phyloP scores from a whole-genome alignment of 2,888 invertebrate species.

The Blomia tropicalis region DNA sequence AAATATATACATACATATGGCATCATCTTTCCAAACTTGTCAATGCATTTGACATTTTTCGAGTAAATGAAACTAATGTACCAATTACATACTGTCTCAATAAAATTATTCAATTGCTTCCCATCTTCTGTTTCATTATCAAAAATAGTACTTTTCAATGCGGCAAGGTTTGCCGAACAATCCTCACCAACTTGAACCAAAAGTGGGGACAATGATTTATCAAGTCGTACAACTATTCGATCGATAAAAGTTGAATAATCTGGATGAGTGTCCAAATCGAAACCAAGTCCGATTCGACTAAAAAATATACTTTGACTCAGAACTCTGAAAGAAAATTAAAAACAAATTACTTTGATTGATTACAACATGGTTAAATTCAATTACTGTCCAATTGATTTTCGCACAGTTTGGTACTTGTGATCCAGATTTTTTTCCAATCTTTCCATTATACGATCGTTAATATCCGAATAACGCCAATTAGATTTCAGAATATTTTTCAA shows the following conservation, averaged over 20 bases:
- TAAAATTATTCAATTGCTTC: background rate
- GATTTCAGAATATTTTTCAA: background rate
- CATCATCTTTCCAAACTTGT: background rate
- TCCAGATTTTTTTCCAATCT: constrained; percentile 45
- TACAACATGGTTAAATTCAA: too few relatives aligned
- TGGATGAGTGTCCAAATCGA: background rate
- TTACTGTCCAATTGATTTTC: constrained; percentile 58
- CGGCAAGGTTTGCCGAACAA: background rate
- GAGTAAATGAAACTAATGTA: background rate
- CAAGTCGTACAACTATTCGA: background rate
- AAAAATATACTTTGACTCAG: background rate
- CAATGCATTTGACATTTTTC: background rate
- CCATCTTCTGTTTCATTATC: background rate
- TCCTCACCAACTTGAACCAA: background rate
- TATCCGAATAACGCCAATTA: constrained; percentile 53
- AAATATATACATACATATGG: too few relatives aligned
- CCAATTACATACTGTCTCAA: background rate
- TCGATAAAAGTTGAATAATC: background rate
- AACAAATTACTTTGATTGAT: background rate
- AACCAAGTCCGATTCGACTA: background rate
- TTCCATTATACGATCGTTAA: constrained; percentile 46
- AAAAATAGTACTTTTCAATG: background rate
- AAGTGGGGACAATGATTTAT: background rate
- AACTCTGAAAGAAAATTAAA: background rate
- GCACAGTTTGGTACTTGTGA: constrained; percentile 66